Percentiles rank a stretch among this genome's conserved stretches.
These are phyloP conservation scores for Coenobita brevimanus DNA, from an alignment of 1,140 invertebrate species.

Conservation along the genomic window DNA sequence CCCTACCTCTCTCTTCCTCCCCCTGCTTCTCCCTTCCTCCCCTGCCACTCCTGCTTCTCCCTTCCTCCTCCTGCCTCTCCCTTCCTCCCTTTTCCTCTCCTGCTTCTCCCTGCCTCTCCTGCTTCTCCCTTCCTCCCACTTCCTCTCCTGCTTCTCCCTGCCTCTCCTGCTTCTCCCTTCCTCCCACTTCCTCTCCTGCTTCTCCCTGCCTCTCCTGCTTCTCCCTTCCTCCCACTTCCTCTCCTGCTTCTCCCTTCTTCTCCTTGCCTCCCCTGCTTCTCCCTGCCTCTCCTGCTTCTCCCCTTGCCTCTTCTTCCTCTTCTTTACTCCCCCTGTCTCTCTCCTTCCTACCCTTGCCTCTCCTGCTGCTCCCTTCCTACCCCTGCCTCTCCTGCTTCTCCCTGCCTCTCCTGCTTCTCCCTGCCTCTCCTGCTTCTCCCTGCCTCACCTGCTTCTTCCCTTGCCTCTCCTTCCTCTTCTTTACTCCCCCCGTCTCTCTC, in stretches of 20 bases:
- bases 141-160: no score
- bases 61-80: not conserved
- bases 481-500: not conserved
- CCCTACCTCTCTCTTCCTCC: no score
- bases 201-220: not conserved
- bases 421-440: not conserved
- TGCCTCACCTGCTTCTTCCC: not conserved
- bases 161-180: not conserved
- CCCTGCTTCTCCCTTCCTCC: not conserved
- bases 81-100: not conserved
- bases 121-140: not conserved
- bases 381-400: not conserved
- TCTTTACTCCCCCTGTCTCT: not conserved
- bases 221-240: not conserved
- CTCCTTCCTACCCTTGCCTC: not conserved
- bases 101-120: not conserved
- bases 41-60: not conserved
- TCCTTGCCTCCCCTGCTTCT: not conserved
- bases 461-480: not conserved
- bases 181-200: not conserved
- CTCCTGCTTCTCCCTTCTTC: not conserved
- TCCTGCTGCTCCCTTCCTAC: not conserved
- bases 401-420: not conserved
- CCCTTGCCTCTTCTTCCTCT: not conserved
- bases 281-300: not conserved